These are phyloP conservation scores for Operophtera brumata DNA, from an alignment of 2,888 invertebrate species.

Conservation along the genomic window DNA sequence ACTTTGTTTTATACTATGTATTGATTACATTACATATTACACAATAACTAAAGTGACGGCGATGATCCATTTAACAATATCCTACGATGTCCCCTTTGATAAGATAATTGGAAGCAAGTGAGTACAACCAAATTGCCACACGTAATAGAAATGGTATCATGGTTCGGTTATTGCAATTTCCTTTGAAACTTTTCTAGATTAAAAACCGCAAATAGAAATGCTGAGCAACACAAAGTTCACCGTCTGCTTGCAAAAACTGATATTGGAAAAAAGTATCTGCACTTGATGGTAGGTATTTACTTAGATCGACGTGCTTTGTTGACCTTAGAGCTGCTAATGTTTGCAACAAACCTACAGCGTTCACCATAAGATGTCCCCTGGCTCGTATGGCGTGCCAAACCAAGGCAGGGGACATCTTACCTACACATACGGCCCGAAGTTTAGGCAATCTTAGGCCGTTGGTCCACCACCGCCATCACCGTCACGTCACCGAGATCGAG, in stretches of 20 bases:
- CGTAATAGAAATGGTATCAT: conserved; percentile 21
- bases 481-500: too few species aligned
- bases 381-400: too few species aligned
- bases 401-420: too few species aligned
- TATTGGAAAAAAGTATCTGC: not conserved
- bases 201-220: conserved; percentile 28
- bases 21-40: too few species aligned
- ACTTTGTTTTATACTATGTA: too few species aligned
- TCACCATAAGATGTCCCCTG: too few species aligned
- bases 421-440: too few species aligned
- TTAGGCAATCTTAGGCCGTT: too few species aligned
- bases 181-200: conserved; percentile 24
- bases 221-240: not conserved
- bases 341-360: too few species aligned
- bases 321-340: not conserved
- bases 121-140: conserved; percentile 16
- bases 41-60: too few species aligned
- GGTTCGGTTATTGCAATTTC: conserved; percentile 25
- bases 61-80: conserved; percentile 15
- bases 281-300: not conserved
- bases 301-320: not conserved
- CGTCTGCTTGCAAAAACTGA: conserved; percentile 15
- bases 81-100: conserved; percentile 25
- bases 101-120: conserved; percentile 26
- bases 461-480: too few species aligned